phyloP scores from a whole-genome alignment of 1,140 invertebrate species.

The Ridgeia piscesae region DNA sequence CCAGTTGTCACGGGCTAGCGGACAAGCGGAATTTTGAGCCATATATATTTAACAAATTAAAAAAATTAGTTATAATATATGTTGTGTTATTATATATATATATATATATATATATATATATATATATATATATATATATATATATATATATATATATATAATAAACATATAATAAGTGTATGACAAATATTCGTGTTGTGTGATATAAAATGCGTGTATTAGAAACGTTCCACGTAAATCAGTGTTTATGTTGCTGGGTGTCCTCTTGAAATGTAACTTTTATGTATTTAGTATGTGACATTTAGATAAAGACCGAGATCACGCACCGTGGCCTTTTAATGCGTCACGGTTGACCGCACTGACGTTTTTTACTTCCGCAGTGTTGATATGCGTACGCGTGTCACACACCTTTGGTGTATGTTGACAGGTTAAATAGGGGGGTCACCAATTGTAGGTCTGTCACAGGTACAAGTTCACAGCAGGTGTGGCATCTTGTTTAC shows the following conservation, averaged over 20 bases:
- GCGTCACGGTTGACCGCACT: not conserved
- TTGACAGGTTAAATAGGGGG: not conserved
- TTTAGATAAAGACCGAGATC: not conserved
- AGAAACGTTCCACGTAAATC: not conserved
- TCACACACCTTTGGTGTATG: not conserved
- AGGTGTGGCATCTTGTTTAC: not conserved
- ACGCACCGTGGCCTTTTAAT: not conserved
- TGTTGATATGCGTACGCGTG: not conserved
- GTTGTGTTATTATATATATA: no score
- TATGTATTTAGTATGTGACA: not conserved
- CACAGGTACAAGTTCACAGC: not conserved
- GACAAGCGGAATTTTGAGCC: no score
- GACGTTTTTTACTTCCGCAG: not conserved
- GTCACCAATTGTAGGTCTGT: not conserved
- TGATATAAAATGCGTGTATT: not conserved
- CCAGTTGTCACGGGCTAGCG: no score
- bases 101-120: not conserved
- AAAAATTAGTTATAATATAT: no score
- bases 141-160: conserved; percentile 3
- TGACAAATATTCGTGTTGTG: no score
- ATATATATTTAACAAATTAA: no score
- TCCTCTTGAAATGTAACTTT: not conserved
- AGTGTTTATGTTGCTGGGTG: not conserved
- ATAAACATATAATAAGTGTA: no score
- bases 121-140: not conserved